Conservation (phyloP, 2,113 vertebrate species). For the Dicerorhinus sumatrensis region DNA sequence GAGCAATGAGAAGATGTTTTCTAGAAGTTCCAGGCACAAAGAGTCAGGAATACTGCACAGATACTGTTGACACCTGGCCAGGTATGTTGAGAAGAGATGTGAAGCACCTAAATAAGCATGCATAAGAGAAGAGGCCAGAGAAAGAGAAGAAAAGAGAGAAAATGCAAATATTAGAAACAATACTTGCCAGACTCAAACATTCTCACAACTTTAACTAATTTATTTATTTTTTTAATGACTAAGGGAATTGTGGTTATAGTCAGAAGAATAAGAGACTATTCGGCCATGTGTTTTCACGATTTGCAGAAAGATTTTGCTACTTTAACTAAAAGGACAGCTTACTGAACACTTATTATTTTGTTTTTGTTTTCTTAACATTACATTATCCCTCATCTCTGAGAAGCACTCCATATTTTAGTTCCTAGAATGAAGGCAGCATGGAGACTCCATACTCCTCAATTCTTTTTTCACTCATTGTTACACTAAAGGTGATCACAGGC, state of each 20-base stretch:
- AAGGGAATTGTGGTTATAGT: neutral
- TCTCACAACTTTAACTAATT: neutral
- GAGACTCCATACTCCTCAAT: neutral
- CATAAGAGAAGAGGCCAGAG: neutral
- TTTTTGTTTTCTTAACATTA: neutral
- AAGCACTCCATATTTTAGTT: neutral
- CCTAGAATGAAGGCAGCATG: neutral
- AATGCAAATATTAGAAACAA: neutral
- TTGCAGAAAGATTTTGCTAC: neutral
- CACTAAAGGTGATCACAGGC: neutral
- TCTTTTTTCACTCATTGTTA: neutral
- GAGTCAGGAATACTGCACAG: slow-evolving; percentile 91
- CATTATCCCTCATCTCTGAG: neutral
- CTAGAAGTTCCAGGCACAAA: slow-evolving; percentile 95
- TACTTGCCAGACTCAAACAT: neutral
- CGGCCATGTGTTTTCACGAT: neutral
- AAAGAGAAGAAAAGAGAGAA: slow-evolving; percentile 51
- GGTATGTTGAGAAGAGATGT: slow-evolving; percentile 90
- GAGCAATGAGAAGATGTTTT: slow-evolving; percentile 98
- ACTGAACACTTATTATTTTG: neutral
- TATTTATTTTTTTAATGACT: neutral
- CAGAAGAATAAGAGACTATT: neutral
- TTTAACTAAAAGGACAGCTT: slow-evolving; percentile 4
- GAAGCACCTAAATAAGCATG: slow-evolving; percentile 85
- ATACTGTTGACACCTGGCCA: slow-evolving; percentile 93